Conservation (phyloP, 2,797 vertebrate genomes). For the Mycteria americana region DNA sequence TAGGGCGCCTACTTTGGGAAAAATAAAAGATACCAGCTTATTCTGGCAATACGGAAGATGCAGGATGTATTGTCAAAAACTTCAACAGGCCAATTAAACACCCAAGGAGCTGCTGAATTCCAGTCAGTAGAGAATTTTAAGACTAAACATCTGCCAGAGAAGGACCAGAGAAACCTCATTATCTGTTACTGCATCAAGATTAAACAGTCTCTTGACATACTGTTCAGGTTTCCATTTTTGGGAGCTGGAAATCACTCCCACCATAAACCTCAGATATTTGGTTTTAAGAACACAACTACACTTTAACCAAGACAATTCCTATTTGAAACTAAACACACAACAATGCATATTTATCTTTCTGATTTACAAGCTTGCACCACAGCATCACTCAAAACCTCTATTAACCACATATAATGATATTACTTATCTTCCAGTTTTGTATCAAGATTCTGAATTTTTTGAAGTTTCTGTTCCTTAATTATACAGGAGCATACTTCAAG, state of each 20-base stretch:
- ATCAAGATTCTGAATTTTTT: not conserved
- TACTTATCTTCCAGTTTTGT: not conserved
- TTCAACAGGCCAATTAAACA: not conserved
- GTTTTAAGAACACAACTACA: not conserved
- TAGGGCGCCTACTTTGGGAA: not conserved
- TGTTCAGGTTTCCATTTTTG: not conserved
- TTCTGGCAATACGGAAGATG: not conserved
- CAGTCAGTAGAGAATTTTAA: not conserved
- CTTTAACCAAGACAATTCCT: not conserved
- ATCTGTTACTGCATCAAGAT: not conserved
- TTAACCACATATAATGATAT: not conserved
- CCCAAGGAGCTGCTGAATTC: not conserved
- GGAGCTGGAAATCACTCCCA: not conserved
- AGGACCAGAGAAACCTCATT: not conserved
- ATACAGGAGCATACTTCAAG: not conserved
- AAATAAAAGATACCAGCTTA: not conserved
- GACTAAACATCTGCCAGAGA: not conserved
- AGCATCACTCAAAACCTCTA: not conserved
- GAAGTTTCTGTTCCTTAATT: not conserved
- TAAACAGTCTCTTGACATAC: not conserved
- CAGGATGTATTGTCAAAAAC: not conserved
- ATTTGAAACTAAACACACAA: not conserved
- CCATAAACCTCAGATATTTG: not conserved
- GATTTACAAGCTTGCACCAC: not conserved
- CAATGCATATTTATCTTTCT: not conserved